phyloP scores from a whole-genome alignment of 2,113 vertebrate species.

The Falcunculus frontatus region DNA sequence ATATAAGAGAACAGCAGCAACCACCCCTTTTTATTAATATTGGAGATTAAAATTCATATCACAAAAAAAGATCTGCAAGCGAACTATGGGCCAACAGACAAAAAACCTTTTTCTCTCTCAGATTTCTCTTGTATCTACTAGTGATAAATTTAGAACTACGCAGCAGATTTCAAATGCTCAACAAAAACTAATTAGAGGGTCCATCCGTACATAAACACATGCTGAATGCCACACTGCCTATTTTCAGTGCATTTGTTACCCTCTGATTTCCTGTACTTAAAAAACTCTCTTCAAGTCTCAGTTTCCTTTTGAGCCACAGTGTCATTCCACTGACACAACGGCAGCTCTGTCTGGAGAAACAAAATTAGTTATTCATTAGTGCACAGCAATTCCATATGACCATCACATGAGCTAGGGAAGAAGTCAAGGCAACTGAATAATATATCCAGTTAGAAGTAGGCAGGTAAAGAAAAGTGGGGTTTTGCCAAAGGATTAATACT shows the following conservation, averaged over 20 bases:
- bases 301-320: not conserved
- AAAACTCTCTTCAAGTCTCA: not conserved
- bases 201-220: not conserved
- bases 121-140: not conserved
- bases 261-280: not conserved
- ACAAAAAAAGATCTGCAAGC: not conserved
- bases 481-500: not conserved
- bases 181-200: not conserved
- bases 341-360: slow-evolving; percentile 20
- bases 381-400: not conserved
- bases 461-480: not conserved
- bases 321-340: not conserved
- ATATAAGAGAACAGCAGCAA: not conserved
- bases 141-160: not conserved
- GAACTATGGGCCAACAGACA: not conserved
- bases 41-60: not conserved
- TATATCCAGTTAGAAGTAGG: not conserved
- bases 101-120: not conserved
- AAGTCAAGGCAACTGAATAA: not conserved
- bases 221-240: not conserved
- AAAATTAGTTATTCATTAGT: slow-evolving; percentile 40
- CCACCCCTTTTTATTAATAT: not conserved
- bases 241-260: not conserved
- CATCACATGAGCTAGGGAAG: not conserved
- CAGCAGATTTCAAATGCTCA: not conserved